These are phyloP conservation scores for Nothocercus nigrocapillus DNA, from an alignment of 2,113 vertebrate genomes.

Conservation along the genomic window DNA sequence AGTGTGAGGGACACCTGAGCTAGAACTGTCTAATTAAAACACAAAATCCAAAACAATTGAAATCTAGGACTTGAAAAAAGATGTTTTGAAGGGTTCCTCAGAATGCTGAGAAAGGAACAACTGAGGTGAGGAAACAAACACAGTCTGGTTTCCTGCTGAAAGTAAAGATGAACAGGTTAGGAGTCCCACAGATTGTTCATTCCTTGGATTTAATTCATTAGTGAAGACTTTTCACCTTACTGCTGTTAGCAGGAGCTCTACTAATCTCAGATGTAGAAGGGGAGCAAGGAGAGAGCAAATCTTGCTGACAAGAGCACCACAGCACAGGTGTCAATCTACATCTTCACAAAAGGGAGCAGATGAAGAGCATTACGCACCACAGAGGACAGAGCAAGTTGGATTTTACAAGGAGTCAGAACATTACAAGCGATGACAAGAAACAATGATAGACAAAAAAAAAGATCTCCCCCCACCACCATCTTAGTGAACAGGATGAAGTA, in stretches of 20 bases:
- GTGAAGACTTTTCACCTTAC: slow-evolving; percentile 7
- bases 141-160: not conserved
- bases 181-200: not conserved
- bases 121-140: not conserved
- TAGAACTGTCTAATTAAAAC: slow-evolving; percentile 8
- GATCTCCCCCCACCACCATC: not conserved
- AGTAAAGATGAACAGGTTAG: not conserved
- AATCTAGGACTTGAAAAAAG: not conserved
- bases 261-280: not conserved
- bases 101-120: not conserved
- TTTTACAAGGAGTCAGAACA: not conserved
- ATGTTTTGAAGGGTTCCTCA: not conserved
- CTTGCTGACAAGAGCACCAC: not conserved
- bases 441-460: not conserved
- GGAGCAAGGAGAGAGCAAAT: not conserved
- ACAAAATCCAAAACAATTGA: not conserved
- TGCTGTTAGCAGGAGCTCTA: not conserved
- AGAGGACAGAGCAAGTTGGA: not conserved
- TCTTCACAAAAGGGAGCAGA: not conserved
- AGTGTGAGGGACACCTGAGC: not conserved
- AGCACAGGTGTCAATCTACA: not conserved
- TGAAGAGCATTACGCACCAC: not conserved
- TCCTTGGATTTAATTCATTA: slow-evolving; percentile 32
- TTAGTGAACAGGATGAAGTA: slow-evolving; percentile 22
- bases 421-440: slow-evolving; percentile 10